Percentiles rank a stretch among this genome's conserved stretches.
These are phyloP conservation scores for Trachops cirrhosus DNA, from an alignment of 2,797 vertebrate genomes.

Conservation along the genomic window DNA sequence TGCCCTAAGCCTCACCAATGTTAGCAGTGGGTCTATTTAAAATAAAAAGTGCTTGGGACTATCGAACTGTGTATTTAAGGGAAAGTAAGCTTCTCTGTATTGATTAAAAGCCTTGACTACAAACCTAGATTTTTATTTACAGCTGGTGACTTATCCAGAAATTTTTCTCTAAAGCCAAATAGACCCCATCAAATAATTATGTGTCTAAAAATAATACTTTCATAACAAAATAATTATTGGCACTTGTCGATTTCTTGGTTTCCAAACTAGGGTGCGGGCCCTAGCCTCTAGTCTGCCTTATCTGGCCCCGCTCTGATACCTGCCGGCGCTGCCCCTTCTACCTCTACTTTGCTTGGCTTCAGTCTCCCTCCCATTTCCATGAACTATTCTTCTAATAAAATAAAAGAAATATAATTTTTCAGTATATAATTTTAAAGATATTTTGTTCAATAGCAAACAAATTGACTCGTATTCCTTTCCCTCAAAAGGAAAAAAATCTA, in stretches of 20 bases:
- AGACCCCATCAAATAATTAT: background rate
- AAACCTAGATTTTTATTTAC: slow-evolving; percentile 32
- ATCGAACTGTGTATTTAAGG: background rate
- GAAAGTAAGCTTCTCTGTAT: background rate
- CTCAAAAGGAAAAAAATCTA: background rate
- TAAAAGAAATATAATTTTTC: background rate
- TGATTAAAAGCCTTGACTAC: background rate
- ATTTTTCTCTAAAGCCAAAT: background rate
- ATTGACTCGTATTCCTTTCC: background rate
- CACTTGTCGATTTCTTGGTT: background rate
- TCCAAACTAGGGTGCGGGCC: background rate
- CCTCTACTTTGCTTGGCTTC: background rate
- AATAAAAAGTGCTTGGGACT: slow-evolving; percentile 18
- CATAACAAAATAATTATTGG: background rate
- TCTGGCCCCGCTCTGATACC: background rate
- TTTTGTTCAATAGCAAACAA: slow-evolving; percentile 10
- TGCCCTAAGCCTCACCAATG: background rate
- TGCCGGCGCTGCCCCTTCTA: background rate
- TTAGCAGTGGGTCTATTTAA: background rate
- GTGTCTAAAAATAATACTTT: background rate
- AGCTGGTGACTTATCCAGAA: slow-evolving; percentile 30
- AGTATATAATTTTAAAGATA: background rate
- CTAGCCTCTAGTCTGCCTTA: background rate
- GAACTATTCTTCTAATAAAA: background rate
- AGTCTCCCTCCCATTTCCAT: background rate